Conservation (phyloP, 2,888 invertebrate genomes). For the Girardia tigrina region DNA sequence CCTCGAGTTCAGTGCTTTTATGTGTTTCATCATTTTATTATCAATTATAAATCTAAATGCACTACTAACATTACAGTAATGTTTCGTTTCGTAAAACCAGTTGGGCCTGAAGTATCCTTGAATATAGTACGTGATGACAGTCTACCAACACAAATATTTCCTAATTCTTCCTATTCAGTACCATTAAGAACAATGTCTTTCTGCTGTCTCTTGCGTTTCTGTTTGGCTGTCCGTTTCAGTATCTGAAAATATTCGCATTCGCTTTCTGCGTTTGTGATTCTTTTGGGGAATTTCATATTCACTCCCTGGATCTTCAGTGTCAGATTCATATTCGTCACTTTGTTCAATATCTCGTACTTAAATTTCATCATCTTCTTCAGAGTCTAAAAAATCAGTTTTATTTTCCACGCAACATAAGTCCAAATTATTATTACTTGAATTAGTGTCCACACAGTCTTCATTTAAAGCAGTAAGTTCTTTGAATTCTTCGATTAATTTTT, state of each 20-base stretch:
- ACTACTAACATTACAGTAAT: neutral
- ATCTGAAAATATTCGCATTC: neutral
- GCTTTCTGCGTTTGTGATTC: constrained; percentile 12
- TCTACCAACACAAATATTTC: neutral
- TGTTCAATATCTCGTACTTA: neutral
- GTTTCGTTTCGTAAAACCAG: constrained; percentile 10
- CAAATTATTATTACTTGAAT: constrained; percentile 6
- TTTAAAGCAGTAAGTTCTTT: constrained; percentile 7
- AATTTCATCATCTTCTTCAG: neutral
- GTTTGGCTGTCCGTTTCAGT: neutral
- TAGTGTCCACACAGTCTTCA: constrained; percentile 1
- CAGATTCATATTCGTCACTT: neutral
- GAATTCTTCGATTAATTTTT: neutral
- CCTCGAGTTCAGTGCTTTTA: neutral
- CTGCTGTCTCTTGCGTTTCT: constrained; percentile 3
- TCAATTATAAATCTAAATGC: neutral
- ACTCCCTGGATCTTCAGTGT: neutral
- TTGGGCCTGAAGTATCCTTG: neutral
- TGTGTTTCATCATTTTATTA: neutral
- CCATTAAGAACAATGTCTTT: neutral
- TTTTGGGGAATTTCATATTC: neutral
- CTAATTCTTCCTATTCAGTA: neutral
- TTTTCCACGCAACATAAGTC: neutral
- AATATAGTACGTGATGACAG: constrained; percentile 8
- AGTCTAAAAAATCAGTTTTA: constrained; percentile 4